A percentile compares a stretch with the other conserved stretches of the same genome.
phyloP scores from a whole-genome alignment of 1,140 invertebrate genomes.

The Caenorhabditis latens region DNA sequence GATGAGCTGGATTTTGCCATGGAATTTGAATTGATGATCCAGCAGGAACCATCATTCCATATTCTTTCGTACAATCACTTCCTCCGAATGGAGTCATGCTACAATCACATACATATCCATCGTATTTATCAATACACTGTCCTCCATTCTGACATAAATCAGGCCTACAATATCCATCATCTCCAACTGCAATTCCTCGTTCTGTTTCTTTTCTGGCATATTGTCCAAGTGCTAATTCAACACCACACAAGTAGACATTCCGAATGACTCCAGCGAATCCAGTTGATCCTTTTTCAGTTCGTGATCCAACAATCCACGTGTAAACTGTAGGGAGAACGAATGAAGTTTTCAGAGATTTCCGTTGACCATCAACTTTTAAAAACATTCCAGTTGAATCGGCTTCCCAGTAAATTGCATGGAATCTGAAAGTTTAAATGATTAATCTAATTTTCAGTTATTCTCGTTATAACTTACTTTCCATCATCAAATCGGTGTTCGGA shows the following conservation, averaged over 20 bases:
- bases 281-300: conserved; percentile 68
- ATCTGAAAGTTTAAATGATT: conserved; percentile 66
- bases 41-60: conserved; percentile 75
- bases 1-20: conserved; percentile 76
- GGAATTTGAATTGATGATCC: conserved; percentile 75
- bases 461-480: conserved; percentile 1
- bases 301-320: conserved; percentile 71
- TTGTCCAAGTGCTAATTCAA: conserved; percentile 66
- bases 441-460: background rate
- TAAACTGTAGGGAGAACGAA: conserved; percentile 71
- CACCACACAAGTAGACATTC: conserved; percentile 71
- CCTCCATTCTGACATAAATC: conserved; percentile 72
- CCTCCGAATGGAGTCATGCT: conserved; percentile 74
- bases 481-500: conserved; percentile 56
- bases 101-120: conserved; percentile 75
- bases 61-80: conserved; percentile 75
- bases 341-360: conserved; percentile 65
- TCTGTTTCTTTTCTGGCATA: conserved; percentile 63
- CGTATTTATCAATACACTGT: conserved; percentile 74
- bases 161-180: conserved; percentile 70
- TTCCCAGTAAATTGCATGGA: conserved; percentile 76
- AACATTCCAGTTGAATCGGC: conserved; percentile 70
- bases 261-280: conserved; percentile 76
- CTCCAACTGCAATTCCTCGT: conserved; percentile 69
- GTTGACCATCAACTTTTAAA: conserved; percentile 68